These are phyloP conservation scores for Macrosiphum euphorbiae DNA, from an alignment of 2,888 invertebrate genomes.

Conservation along the genomic window DNA sequence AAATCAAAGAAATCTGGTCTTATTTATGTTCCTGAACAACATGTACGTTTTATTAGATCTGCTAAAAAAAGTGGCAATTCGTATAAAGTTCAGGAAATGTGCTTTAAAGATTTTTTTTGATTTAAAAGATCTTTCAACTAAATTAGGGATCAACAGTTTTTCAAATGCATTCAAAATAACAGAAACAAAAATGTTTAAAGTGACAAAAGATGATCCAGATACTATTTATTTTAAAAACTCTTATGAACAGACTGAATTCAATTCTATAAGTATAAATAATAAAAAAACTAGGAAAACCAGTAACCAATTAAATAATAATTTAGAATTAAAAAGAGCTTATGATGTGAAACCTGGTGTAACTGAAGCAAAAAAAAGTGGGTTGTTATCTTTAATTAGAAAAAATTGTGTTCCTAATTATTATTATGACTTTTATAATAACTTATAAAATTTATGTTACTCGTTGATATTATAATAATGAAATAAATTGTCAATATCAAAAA, in stretches of 20 bases:
- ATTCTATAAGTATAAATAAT: background rate
- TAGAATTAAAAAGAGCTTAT: constrained; percentile 50
- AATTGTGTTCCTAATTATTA: constrained; percentile 52
- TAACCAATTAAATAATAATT: background rate
- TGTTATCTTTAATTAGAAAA: constrained; percentile 54
- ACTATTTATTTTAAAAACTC: constrained; percentile 41
- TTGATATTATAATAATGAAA: too few species aligned
- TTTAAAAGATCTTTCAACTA: constrained; percentile 66
- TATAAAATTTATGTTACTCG: background rate
- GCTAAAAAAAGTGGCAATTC: constrained; percentile 68
- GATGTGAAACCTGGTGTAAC: constrained; percentile 26
- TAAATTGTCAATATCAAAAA: too few species aligned
- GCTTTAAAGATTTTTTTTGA: constrained; percentile 67
- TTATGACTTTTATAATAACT: constrained; percentile 48
- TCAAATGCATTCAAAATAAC: constrained; percentile 26
- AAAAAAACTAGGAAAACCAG: background rate
- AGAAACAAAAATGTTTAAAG: constrained; percentile 64
- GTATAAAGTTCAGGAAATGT: constrained; percentile 67
- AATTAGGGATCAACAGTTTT: constrained; percentile 48
- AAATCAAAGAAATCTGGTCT: constrained; percentile 65
- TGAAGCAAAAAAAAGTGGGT: constrained; percentile 58
- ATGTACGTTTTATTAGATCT: constrained; percentile 67
- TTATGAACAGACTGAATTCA: background rate
- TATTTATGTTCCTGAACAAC: constrained; percentile 66
- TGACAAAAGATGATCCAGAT: constrained; percentile 34